Evolutionary conservation across 2,888 invertebrate species (phyloP).

Genomic region (Drosophila prolongata): DNA sequence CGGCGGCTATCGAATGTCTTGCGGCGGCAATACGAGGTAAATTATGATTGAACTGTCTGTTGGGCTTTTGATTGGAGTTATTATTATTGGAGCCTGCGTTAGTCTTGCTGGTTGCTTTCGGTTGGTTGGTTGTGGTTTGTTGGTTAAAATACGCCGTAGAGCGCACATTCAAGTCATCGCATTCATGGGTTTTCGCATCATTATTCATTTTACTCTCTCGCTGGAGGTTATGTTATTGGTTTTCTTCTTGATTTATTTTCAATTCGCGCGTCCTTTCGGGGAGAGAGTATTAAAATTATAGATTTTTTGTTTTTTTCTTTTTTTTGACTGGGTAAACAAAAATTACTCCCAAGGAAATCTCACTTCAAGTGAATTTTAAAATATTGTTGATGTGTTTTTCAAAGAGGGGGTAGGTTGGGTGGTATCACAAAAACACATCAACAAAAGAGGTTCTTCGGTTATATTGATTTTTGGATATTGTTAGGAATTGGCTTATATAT

Average conservation of each 20-base stretch:
- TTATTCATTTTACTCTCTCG: constrained; percentile 79
- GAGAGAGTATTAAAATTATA: constrained; percentile 26
- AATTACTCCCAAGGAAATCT: constrained; percentile 40
- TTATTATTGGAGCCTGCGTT: constrained; percentile 54
- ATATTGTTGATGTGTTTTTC: constrained; percentile 47
- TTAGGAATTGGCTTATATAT: constrained; percentile 58
- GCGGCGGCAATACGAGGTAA: constrained; percentile 63
- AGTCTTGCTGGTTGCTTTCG: constrained; percentile 33
- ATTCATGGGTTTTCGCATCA: constrained; percentile 83
- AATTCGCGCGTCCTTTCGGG: constrained; percentile 67
- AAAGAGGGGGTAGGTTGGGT: not conserved
- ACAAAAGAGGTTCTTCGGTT: constrained; percentile 45
- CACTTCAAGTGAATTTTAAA: constrained; percentile 59
- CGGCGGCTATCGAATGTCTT: constrained; percentile 65
- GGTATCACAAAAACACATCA: constrained; percentile 32
- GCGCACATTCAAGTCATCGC: constrained; percentile 82
- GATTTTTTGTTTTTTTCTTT: not conserved
- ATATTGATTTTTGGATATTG: constrained; percentile 37
- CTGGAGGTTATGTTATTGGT: constrained; percentile 43
- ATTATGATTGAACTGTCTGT: constrained; percentile 62
- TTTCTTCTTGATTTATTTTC: constrained; percentile 40
- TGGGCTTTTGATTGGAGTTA: constrained; percentile 57
- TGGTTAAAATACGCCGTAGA: constrained; percentile 66
- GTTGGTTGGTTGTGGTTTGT: constrained; percentile 61
- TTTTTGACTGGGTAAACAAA: constrained; percentile 19